Conservation (phyloP, 2,797 vertebrate genomes). For the Valencia hispanica region DNA sequence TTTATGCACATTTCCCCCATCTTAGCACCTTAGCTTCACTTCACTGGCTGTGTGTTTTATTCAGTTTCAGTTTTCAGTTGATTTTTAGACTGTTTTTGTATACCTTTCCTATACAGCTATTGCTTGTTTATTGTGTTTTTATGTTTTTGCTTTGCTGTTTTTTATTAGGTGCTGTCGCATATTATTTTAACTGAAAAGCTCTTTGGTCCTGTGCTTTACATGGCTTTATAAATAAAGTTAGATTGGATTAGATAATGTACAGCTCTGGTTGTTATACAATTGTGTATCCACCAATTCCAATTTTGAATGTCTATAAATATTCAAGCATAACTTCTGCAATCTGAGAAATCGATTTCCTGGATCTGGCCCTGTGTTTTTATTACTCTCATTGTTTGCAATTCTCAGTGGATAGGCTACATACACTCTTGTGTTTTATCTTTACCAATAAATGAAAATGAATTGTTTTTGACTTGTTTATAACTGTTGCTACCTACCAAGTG, state of each 20-base stretch:
- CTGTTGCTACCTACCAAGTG: conserved; percentile 9
- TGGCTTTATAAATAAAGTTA: background rate
- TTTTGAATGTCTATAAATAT: background rate
- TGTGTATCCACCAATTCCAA: background rate
- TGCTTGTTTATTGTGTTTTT: background rate
- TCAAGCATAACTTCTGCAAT: background rate
- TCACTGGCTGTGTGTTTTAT: too few relatives aligned
- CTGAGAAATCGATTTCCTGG: background rate
- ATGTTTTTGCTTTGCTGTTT: too few relatives aligned
- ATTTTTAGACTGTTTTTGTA: background rate
- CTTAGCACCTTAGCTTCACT: too few relatives aligned
- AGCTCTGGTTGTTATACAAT: background rate
- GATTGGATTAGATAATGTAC: too few relatives aligned
- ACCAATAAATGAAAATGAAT: background rate
- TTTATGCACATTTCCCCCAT: too few relatives aligned
- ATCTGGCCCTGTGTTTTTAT: background rate
- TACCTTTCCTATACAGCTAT: background rate
- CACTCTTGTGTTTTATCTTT: too few relatives aligned
- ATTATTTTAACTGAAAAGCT: background rate
- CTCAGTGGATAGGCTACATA: background rate
- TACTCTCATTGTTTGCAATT: background rate
- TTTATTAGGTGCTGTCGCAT: background rate
- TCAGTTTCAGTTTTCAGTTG: background rate
- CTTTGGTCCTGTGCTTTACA: background rate
- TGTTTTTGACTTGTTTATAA: conserved; percentile 3